Base-by-base conservation (phyloP, 2,888 invertebrate species). In the Drosophila austrosaltans region DNA sequence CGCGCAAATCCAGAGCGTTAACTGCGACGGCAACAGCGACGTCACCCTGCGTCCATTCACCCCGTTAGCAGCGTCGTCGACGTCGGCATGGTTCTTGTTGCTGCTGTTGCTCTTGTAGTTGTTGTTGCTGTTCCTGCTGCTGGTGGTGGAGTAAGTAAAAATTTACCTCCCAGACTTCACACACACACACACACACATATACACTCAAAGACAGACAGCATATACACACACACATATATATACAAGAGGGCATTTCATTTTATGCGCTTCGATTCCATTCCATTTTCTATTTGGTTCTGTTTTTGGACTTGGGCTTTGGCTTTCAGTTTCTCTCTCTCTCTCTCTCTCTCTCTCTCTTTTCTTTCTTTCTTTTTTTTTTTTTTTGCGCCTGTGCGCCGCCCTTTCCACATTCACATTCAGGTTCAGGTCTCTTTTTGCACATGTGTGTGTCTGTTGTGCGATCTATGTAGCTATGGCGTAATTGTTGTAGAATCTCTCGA, bases 31-130 rank as follows among this genome's bases (percentile, higher is more conserved):
- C 67, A 53, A 44, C 53, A 57, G 58, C 79, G 74, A 75, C 84
- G 84, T 81, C 81, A 84, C 79, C 77, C 76, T 81, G 79, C 84
- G 89, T 87, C 84, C 89, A 89, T 84, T 89, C 89, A 89, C 87
- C 89, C 84, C 89, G 78, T 56, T 42, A 63, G 63, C 56, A 20
- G 44, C 40, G 60, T 36, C 39, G 16, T 16, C 16, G 16, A 12
- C 36, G 54, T 57, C 32, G 56, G 28, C 36, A 42, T 58, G 7
- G 63, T 39, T 22, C 56, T 22, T 48, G 54, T 58, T 64, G 53
- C 61, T 54, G 42, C 39, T 53, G 60, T 22, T 57, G 48, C 42
- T 32, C 53, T 40, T n/a, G 57, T 22, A 40, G 48, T 54, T 44
- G 58, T 28, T 53, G 42, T 54, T 25, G 61, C 16, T 53, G 53